Evolutionary conservation across 1,140 invertebrate genomes (phyloP).

Genomic region (Proctacanthus coquilletti): DNA sequence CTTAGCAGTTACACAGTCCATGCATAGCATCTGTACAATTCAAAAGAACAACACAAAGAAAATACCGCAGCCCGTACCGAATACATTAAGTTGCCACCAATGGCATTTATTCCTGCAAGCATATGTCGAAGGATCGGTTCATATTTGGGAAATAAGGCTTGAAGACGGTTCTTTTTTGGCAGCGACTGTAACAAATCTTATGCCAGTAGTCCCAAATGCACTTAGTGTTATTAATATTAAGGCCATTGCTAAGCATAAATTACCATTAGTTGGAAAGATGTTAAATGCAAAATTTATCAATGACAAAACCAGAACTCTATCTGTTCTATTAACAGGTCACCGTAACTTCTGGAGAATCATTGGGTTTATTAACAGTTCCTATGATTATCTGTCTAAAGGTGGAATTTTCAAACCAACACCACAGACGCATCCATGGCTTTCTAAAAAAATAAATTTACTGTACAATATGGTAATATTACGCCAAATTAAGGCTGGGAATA

Average conservation of each 20-base stretch:
- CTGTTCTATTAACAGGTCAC: not conserved
- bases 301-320: constrained; percentile 1
- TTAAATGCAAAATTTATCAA: not conserved
- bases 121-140: constrained; percentile 1
- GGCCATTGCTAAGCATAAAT: not conserved
- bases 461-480: not conserved
- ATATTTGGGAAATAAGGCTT: constrained; percentile 5
- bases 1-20: not conserved
- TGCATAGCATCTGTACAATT: not conserved
- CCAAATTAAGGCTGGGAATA: not conserved
- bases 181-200: not conserved
- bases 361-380: not conserved
- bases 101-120: constrained; percentile 2
- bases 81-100: not conserved
- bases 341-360: not conserved
- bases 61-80: not conserved
- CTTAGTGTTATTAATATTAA: constrained; percentile 2
- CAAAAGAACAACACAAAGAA: not conserved
- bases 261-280: constrained; percentile 3
- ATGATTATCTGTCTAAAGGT: not conserved
- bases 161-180: not conserved
- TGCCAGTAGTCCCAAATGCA: not conserved
- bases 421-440: not conserved
- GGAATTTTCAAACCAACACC: not conserved
- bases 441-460: not conserved